Evolutionary conservation across 1,140 invertebrate species (phyloP).

Genomic region (Trialeurodes vaporariorum): DNA sequence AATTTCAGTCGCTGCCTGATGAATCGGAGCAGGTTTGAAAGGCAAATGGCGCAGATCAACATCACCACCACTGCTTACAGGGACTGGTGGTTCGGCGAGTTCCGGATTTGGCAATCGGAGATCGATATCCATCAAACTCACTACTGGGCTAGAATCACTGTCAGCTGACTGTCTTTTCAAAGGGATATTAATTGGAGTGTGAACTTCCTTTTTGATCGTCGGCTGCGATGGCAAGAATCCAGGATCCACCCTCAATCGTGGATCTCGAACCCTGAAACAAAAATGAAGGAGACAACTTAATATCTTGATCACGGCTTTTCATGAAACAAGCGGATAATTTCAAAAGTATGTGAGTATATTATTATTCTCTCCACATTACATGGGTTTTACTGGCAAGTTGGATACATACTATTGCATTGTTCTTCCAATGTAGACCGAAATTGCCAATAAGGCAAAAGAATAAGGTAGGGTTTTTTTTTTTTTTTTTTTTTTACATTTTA

Average conservation of each 20-base stretch:
- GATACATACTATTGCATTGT: too few relatives aligned
- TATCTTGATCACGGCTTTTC: too few relatives aligned
- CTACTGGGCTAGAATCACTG: not conserved
- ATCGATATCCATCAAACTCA: constrained; percentile 7
- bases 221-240: not conserved
- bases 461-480: too few relatives aligned
- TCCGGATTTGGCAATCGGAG: not conserved
- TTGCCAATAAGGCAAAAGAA: too few relatives aligned
- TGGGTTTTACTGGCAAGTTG: too few relatives aligned
- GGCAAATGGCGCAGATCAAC: constrained; percentile 55
- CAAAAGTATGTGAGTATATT: too few relatives aligned
- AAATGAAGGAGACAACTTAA: too few relatives aligned
- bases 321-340: too few relatives aligned
- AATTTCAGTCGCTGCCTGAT: constrained; percentile 70
- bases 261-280: not conserved
- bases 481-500: too few relatives aligned
- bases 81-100: not conserved
- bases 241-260: not conserved
- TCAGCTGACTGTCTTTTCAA: not conserved
- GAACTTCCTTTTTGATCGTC: not conserved
- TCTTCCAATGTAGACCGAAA: too few relatives aligned
- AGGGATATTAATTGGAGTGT: not conserved
- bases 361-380: too few relatives aligned
- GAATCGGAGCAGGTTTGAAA: constrained; percentile 62
- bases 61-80: constrained; percentile 38